A percentile compares a stretch with the other conserved stretches of the same genome.
Evolutionary conservation across 2,797 vertebrate genomes (phyloP).

Genomic region (Tenualosa ilisha): DNA sequence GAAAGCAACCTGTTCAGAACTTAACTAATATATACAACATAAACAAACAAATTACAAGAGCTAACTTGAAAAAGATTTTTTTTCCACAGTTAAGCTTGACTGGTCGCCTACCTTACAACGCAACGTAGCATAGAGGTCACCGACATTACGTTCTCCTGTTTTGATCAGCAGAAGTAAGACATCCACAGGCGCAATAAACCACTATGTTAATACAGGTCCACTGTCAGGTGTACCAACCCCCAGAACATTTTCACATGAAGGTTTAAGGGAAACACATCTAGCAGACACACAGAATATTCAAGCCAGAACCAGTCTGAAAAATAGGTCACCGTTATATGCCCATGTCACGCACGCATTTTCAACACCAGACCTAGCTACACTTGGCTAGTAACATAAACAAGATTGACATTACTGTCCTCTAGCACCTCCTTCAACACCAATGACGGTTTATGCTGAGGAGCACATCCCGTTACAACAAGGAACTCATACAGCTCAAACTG

Average conservation of each 20-base stretch:
- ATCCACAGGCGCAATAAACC: slow-evolving; percentile 12
- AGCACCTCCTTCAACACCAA: not conserved
- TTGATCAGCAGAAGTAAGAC: slow-evolving; percentile 5
- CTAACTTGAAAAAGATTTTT: no score
- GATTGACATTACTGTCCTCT: not conserved
- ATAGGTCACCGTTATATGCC: slow-evolving; percentile 15
- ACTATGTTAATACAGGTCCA: not conserved
- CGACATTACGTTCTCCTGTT: slow-evolving; percentile 58
- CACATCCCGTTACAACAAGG: not conserved
- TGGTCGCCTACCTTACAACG: slow-evolving; percentile 60
- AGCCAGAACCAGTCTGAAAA: slow-evolving; percentile 3
- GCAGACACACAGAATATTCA: not conserved
- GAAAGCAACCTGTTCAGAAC: no score
- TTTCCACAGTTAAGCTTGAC: not conserved
- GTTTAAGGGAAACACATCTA: not conserved
- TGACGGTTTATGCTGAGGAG: not conserved
- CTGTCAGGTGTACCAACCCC: not conserved
- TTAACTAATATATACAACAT: not conserved
- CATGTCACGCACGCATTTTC: slow-evolving; percentile 24
- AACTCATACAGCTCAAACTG: not conserved
- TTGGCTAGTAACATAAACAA: not conserved
- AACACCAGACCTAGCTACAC: not conserved
- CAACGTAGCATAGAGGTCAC: slow-evolving; percentile 61
- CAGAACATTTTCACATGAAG: not conserved
- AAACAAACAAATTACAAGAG: not conserved